A percentile compares a stretch with the other conserved stretches of the same genome.
Evolutionary conservation across 2,888 invertebrate species (phyloP).

Genomic region (Yponomeuta sedellus): DNA sequence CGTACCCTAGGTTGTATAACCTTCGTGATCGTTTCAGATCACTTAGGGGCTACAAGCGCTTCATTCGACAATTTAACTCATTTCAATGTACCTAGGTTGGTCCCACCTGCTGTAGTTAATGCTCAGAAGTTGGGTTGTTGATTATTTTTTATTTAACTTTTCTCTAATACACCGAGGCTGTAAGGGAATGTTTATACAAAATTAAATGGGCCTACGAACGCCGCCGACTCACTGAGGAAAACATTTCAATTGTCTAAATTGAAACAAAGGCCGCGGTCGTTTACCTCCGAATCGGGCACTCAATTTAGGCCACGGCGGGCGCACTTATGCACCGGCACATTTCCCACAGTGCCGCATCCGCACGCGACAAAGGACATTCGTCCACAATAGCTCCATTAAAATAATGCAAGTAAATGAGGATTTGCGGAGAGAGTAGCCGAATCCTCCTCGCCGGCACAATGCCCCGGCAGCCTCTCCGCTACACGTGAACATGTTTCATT

Average conservation of each 20-base stretch:
- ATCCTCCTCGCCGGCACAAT: constrained; percentile 42
- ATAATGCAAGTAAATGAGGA: constrained; percentile 77
- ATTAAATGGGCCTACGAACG: neutral
- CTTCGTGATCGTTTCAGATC: too few relatives aligned
- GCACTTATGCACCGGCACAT: constrained; percentile 68
- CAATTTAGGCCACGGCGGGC: constrained; percentile 55
- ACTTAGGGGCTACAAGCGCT: too few relatives aligned
- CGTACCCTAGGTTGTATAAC: too few relatives aligned
- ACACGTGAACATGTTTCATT: constrained; percentile 77
- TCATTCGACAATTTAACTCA: too few relatives aligned
- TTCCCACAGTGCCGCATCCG: constrained; percentile 58
- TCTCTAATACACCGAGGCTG: neutral
- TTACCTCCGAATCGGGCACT: constrained; percentile 47
- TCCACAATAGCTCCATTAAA: constrained; percentile 76
- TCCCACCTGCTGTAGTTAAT: too few relatives aligned
- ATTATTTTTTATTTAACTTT: too few relatives aligned
- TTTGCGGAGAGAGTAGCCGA: constrained; percentile 68
- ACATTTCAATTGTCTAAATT: constrained; percentile 34
- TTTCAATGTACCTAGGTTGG: too few relatives aligned
- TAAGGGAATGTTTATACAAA: neutral
- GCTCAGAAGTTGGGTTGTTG: too few relatives aligned
- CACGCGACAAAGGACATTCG: constrained; percentile 70
- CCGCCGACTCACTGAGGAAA: neutral
- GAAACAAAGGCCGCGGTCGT: constrained; percentile 48
- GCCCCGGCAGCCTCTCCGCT: constrained; percentile 54